Base-by-base conservation (phyloP, 2,888 invertebrate genomes). In the Linnaemya vulpina region DNA sequence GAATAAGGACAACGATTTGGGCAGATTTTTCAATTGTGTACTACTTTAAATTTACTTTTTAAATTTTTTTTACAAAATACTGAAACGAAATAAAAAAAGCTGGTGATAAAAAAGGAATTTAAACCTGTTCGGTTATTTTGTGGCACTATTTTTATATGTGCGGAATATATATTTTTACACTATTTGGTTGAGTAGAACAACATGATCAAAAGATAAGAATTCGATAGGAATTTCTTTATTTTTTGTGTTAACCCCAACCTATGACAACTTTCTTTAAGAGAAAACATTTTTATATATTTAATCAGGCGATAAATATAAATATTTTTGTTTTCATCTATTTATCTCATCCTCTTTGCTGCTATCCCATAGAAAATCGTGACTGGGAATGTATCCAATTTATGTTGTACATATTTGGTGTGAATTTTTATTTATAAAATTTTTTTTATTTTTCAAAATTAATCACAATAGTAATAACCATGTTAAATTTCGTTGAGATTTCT, bases 391-490 rank as follows among this genome's bases (percentile, higher is more conserved):
- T 68, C 8, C 53, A 75, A 75, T 70, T 70, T 63, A 17, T 40
- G 35, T 73, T 65, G 7, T 20, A 46, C 58, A 38, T 74, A 65
- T 80, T 73, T 67, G 46, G 73, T 49, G 38, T 55, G 38, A 38
- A 46, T 79, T 58, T 46, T 65, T 73, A n/a, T n/a, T n/a, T n/a
- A n/a, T n/a, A n/a, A n/a, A n/a, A n/a, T n/a, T n/a, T n/a, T n/a
- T n/a, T n/a, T n/a, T n/a, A n/a, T n/a, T n/a, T n/a, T n/a, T n/a
- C 62, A 63, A 68, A 60, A 8, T 74, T 80, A 68, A 51, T 80
- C 74, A 74, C 67, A 74, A 68, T 49, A 35, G 49, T 60, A 74
- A 30, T 30, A 30, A 30, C 5, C 30, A 30, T 30, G 30, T 30
- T 30, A 2, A 30, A 30, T 30, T 30, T 30, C 30, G 30, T 30